Conservation (phyloP, 2,113 vertebrate genomes). For the Sphyrna mokarran region DNA sequence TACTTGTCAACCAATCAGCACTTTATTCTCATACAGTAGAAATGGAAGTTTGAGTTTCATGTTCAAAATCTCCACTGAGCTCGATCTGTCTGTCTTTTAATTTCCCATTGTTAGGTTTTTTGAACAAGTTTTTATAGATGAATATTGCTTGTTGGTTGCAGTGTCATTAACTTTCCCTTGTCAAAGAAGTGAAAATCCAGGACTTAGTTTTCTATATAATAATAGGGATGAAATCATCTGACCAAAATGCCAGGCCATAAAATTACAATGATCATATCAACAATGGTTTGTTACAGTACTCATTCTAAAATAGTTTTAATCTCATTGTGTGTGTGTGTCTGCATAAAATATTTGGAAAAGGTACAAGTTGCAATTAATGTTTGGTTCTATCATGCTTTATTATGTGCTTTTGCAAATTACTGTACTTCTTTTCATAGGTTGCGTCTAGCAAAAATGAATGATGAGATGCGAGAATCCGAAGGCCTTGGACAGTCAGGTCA, state of each 20-base stretch:
- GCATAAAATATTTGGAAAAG: not conserved
- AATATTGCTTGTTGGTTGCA: not conserved
- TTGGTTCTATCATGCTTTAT: not conserved
- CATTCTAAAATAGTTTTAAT: not conserved
- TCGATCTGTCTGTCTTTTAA: not conserved
- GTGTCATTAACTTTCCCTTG: not conserved
- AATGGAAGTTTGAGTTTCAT: not conserved
- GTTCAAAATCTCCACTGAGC: not conserved
- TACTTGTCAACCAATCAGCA: too few relatives aligned
- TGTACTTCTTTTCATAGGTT: slow-evolving; percentile 58
- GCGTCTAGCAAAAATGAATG: slow-evolving; percentile 95
- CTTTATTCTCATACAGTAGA: too few relatives aligned
- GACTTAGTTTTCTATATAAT: not conserved
- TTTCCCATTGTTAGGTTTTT: not conserved
- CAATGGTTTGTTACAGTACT: not conserved
- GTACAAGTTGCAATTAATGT: not conserved
- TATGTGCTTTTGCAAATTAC: not conserved
- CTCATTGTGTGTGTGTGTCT: not conserved
- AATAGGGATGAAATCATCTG: not conserved
- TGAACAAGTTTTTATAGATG: not conserved
- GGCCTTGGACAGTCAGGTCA: slow-evolving; percentile 95
- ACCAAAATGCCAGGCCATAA: not conserved
- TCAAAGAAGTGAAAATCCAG: not conserved
- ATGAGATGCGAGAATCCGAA: slow-evolving; percentile 97
- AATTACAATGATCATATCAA: not conserved